These are phyloP conservation scores for Champsocephalus esox DNA, from an alignment of 2,797 vertebrate species.

Conservation along the genomic window DNA sequence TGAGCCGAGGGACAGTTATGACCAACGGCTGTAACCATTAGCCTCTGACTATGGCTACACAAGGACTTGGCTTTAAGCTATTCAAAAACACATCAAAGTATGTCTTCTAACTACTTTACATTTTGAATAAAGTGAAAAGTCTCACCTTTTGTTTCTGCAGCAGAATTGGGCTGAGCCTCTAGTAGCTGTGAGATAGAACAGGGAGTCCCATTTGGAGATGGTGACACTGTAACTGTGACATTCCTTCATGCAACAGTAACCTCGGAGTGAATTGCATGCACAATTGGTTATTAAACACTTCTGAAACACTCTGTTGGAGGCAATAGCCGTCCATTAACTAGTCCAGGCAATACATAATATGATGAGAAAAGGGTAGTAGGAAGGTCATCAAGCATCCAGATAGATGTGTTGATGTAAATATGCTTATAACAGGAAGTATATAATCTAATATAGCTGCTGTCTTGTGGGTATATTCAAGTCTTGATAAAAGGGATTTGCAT, in stretches of 20 bases:
- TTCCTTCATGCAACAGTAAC: constrained; percentile 90
- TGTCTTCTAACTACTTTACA: neutral
- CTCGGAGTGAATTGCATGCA: constrained; percentile 85
- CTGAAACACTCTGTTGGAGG: constrained; percentile 84
- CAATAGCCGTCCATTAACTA: constrained; percentile 84
- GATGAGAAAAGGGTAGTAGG: constrained; percentile 74
- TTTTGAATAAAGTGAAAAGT: constrained; percentile 20
- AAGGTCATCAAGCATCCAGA: constrained; percentile 78
- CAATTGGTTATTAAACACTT: constrained; percentile 90
- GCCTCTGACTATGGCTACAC: constrained; percentile 11
- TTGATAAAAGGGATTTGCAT: constrained; percentile 36
- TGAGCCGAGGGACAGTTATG: constrained; percentile 20
- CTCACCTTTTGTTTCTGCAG: constrained; percentile 31
- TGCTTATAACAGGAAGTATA: constrained; percentile 17
- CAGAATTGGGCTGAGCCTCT: constrained; percentile 55
- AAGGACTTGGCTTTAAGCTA: neutral
- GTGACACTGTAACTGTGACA: constrained; percentile 87
- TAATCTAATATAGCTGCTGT: constrained; percentile 22
- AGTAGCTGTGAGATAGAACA: constrained; percentile 61
- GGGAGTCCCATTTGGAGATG: constrained; percentile 82
- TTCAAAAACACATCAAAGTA: constrained; percentile 2
- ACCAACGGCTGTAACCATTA: constrained; percentile 31
- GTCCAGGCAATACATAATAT: constrained; percentile 78
- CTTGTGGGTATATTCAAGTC: constrained; percentile 18
- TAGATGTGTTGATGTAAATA: constrained; percentile 55